Base-by-base conservation (phyloP, 2,797 vertebrate species). In the Mus minutoides region DNA sequence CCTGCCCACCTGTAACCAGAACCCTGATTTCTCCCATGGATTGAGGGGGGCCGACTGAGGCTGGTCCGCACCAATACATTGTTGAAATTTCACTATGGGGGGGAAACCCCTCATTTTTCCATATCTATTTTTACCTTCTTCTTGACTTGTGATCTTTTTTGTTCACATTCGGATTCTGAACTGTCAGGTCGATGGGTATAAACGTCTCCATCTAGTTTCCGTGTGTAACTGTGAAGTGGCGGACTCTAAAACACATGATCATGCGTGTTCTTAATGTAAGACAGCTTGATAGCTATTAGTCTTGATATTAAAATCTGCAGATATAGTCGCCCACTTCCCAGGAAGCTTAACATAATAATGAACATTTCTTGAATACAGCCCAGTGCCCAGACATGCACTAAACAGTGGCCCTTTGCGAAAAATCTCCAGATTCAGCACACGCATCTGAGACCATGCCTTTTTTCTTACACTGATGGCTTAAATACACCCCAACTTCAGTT, bases 61-160 rank as follows among this genome's bases (percentile, higher is more conserved):
- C n/a, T n/a, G n/a, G n/a, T n/a, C n/a, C n/a, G n/a, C n/a, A n/a
- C n/a, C n/a, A n/a, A n/a, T n/a, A n/a, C n/a, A n/a, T 19, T 75
- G 22, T 19, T 67, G 10, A 85, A 52, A 13, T 58, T 82, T 85
- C 58, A 71, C 17, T 83, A 56, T 56, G 29, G 13, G 73, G 37
- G 12, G 12, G 40, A 73, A 26, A 75, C 19, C 1, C 11, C 13
- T 82, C 37, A 89, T 82, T 78, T 54, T 34, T 62, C 62, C 58
- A 1, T 52, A 85, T 82, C 87, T 94, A 90, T 58, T 93, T 96
- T 97, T 98, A 98, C 96, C 96, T 97, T 91, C 24, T 97, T 91
- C 24, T 93, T 93, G 21, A 46, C 2, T n/a, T 56, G n/a, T 3
- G n/a, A 92, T 92, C 34, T 37, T 95, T 46, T 37, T 84, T 29